These are phyloP conservation scores for Eulemur mongoz DNA, from an alignment of 2,797 vertebrate species.

Conservation along the genomic window DNA sequence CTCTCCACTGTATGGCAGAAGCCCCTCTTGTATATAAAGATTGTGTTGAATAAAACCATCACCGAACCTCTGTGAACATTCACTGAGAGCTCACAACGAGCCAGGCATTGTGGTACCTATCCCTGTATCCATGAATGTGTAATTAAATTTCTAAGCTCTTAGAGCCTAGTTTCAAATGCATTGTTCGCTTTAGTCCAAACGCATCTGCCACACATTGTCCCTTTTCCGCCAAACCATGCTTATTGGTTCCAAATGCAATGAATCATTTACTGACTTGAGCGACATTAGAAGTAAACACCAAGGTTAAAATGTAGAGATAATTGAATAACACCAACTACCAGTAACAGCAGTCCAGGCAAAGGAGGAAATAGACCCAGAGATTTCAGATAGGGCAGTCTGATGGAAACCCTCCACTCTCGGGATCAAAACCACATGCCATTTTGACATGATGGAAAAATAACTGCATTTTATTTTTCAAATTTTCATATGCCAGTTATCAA, in stretches of 20 bases:
- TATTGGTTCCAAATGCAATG: slow-evolving; percentile 86
- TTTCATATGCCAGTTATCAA: slow-evolving; percentile 39
- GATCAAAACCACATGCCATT: slow-evolving; percentile 79
- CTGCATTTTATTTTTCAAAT: slow-evolving; percentile 55
- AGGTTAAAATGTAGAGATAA: slow-evolving; percentile 88
- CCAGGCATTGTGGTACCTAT: not conserved
- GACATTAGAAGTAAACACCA: slow-evolving; percentile 87
- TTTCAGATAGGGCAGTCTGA: slow-evolving; percentile 86
- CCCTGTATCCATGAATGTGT: slow-evolving; percentile 23
- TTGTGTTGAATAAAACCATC: not conserved
- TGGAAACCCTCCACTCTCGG: slow-evolving; percentile 76
- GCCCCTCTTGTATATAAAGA: not conserved
- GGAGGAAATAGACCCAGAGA: slow-evolving; percentile 85
- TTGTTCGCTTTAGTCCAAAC: slow-evolving; percentile 82
- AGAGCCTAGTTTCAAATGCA: slow-evolving; percentile 68
- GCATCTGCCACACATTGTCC: slow-evolving; percentile 82
- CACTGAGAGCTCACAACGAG: not conserved
- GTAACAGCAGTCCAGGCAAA: slow-evolving; percentile 82
- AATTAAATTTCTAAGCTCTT: slow-evolving; percentile 79
- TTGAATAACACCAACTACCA: slow-evolving; percentile 86
- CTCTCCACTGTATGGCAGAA: not conserved
- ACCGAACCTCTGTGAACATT: not conserved
- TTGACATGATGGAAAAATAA: slow-evolving; percentile 60
- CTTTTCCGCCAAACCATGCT: slow-evolving; percentile 83
- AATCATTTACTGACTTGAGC: slow-evolving; percentile 83